phyloP scores from a whole-genome alignment of 2,797 vertebrate species.

The Trachops cirrhosus region DNA sequence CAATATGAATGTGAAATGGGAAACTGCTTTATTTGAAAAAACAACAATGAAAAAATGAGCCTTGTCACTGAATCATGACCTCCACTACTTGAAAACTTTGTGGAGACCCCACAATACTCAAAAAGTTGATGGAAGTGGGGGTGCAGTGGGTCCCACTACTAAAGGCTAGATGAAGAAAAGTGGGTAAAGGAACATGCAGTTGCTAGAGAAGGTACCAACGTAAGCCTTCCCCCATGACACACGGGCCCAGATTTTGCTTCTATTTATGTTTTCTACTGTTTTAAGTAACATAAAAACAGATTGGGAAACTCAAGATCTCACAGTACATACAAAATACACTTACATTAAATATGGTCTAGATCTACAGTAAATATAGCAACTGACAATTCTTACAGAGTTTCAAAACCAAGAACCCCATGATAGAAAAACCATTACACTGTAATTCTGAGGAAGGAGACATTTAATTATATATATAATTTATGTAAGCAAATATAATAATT shows the following conservation, averaged over 20 bases:
- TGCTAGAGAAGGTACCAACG: background rate
- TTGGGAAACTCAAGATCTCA: background rate
- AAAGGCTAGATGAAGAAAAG: background rate
- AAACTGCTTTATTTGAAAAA: slow-evolving; percentile 20
- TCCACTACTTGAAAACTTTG: background rate
- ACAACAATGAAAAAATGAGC: background rate
- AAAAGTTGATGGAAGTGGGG: background rate
- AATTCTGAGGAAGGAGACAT: background rate
- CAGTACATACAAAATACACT: background rate
- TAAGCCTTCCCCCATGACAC: background rate
- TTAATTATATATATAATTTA: slow-evolving; percentile 45
- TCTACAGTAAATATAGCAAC: slow-evolving; percentile 22
- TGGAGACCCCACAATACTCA: background rate
- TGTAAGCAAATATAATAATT: slow-evolving; percentile 14
- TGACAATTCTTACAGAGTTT: background rate
- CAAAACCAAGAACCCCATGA: slow-evolving; percentile 19
- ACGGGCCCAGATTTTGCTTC: background rate
- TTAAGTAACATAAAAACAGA: slow-evolving; percentile 37
- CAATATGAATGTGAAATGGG: background rate
- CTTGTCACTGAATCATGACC: background rate
- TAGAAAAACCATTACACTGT: slow-evolving; percentile 17
- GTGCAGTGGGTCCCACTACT: background rate
- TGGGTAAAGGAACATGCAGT: background rate
- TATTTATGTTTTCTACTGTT: background rate
- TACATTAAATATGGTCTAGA: background rate